phyloP scores from a whole-genome alignment of 2,888 invertebrate species.

The Lasioglossum zephyrum region DNA sequence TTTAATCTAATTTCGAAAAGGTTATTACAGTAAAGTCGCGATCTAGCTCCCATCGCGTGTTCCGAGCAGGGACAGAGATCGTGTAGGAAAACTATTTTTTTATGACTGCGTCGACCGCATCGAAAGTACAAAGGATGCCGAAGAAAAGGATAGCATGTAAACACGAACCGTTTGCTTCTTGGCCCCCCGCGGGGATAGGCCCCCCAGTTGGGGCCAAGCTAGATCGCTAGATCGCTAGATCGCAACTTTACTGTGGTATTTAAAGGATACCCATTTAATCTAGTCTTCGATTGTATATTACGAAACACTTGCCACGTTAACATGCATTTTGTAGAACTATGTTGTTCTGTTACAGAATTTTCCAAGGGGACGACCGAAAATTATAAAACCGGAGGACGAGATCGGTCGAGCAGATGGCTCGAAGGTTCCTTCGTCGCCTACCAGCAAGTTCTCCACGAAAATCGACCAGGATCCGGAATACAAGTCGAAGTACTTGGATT shows the following conservation, averaged over 20 bases:
- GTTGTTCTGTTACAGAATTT: conserved; percentile 79
- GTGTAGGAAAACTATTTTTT: too few relatives aligned
- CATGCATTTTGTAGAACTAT: background rate
- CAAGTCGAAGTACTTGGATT: conserved; percentile 78
- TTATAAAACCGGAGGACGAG: conserved; percentile 82
- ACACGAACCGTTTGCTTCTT: too few relatives aligned
- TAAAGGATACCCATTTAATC: background rate
- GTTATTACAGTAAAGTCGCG: background rate
- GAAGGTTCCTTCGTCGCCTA: conserved; percentile 73
- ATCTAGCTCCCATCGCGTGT: too few relatives aligned
- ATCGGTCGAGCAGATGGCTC: conserved; percentile 82
- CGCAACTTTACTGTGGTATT: background rate
- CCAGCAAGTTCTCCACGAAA: conserved; percentile 75
- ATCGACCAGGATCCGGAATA: conserved; percentile 84
- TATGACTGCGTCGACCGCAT: too few relatives aligned
- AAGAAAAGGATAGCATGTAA: too few relatives aligned
- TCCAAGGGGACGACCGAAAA: conserved; percentile 84
- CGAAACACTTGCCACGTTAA: background rate
- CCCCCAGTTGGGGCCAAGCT: too few relatives aligned
- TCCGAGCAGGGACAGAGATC: too few relatives aligned
- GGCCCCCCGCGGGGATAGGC: too few relatives aligned
- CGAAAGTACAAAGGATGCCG: too few relatives aligned
- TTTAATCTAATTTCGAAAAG: background rate
- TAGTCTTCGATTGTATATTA: background rate
- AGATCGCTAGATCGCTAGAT: too few relatives aligned